Conservation (phyloP, 2,888 invertebrate species). For the Eilema griseolum region DNA sequence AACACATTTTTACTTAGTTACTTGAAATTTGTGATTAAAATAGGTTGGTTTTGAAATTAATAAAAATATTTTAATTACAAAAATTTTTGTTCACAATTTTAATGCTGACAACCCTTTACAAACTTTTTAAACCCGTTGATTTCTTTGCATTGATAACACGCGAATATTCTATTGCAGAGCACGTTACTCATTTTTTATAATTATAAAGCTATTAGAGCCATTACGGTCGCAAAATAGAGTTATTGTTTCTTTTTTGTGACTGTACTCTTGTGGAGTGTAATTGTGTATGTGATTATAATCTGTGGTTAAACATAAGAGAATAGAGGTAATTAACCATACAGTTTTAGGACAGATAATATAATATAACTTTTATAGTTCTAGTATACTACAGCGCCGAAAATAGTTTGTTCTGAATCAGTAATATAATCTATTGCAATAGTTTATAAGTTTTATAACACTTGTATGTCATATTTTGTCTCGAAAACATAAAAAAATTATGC, state of each 20-base stretch:
- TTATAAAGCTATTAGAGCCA: constrained; percentile 17
- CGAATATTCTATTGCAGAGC: constrained; percentile 19
- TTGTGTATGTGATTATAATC: constrained; percentile 27
- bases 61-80: not conserved
- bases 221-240: constrained; percentile 17
- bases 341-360: too few relatives aligned
- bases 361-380: too few relatives aligned
- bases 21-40: not conserved
- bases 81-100: not conserved
- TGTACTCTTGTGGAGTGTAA: constrained; percentile 20
- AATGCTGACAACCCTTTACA: not conserved
- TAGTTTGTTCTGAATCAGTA: not conserved
- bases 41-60: not conserved
- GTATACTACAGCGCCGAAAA: not conserved
- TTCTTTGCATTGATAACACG: constrained; percentile 36
- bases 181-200: constrained; percentile 15
- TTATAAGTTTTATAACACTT: not conserved
- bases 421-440: not conserved
- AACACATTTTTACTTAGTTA: not conserved
- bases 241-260: constrained; percentile 21
- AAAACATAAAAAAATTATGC: constrained; percentile 4
- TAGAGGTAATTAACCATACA: not conserved
- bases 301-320: not conserved
- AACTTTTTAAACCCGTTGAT: constrained; percentile 31
- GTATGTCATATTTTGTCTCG: not conserved